These are phyloP conservation scores for Clytia hemisphaerica DNA, from an alignment of 30 jellyfish, hydroid and myxozoan genomes.

Conservation along the genomic window DNA sequence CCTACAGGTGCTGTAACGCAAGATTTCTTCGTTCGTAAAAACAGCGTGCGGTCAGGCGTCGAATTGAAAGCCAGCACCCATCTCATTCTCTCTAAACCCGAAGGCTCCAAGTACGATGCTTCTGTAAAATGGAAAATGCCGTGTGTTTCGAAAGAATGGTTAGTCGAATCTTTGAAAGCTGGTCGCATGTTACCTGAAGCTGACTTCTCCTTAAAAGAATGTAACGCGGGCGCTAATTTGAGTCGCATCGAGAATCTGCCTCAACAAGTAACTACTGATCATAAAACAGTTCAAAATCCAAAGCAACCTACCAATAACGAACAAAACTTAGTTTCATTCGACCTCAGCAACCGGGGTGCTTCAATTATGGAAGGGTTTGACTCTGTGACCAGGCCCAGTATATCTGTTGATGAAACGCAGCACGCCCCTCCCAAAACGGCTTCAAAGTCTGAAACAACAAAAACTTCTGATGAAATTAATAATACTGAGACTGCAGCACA, in stretches of 20 bases:
- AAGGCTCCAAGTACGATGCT: slow-evolving; percentile 83
- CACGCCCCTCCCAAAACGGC: no score
- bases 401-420: no score
- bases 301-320: not conserved
- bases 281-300: no score
- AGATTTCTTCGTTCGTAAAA: slow-evolving; percentile 64
- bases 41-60: no score
- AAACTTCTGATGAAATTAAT: not conserved
- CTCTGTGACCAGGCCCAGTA: no score
- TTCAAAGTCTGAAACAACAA: not conserved
- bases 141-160: slow-evolving; percentile 76
- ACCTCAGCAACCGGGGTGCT: not conserved
- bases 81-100: slow-evolving; percentile 67
- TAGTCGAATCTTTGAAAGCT: slow-evolving; percentile 69
- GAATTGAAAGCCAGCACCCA: slow-evolving; percentile 80
- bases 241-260: not conserved
- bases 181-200: slow-evolving; percentile 45
- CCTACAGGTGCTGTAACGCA: slow-evolving; percentile 81
- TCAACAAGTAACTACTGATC: no score
- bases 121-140: slow-evolving; percentile 72
- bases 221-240: not conserved
- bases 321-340: not conserved
- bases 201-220: slow-evolving; percentile 27
- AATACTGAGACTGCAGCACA: not conserved
- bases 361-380: slow-evolving; percentile 10